Base-by-base conservation (phyloP, 2,113 vertebrate genomes). In the Cyphomyrus plagiostoma region DNA sequence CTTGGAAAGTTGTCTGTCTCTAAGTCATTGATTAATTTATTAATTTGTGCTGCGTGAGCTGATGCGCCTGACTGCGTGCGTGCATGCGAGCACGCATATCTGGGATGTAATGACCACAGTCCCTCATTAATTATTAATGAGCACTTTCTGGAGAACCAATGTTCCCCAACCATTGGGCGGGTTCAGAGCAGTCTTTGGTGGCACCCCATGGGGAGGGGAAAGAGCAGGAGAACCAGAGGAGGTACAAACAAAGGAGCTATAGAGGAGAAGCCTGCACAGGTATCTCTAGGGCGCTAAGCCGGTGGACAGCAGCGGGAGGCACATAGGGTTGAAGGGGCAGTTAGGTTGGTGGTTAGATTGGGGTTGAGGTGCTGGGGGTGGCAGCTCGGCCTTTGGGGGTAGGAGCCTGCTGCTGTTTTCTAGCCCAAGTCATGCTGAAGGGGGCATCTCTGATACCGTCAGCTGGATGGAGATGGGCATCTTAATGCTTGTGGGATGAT, bases 21-120 rank as follows among this genome's bases (percentile, higher is more conserved):
- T 1, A 9, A n/a, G 85, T 87, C 49, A 87, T 56, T 87, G 48
- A 87, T 87, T 87, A 53, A 87, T 87, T 87, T 87, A 56, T 17
- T 53, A 56, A 80, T 42, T 80, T 87, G 85, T 53, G 3, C n/a
- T 15, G 4, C n/a, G 21, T 87, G 85, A 35, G 48, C 13, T 19
- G 48, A 53, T 26, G 84, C 5, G 7, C 15, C 30, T 39, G 5
- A 19, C 70, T 39, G 70, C 15, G 35, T 15, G 23, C 1, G 58
- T 26, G 70, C 74, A 80, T 80, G 30, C 30, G 15, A 19, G 35
- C 74, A 2, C 17, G 74, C 35, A 26, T n/a, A 48, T 48, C 48
- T 50, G 11, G 17, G 48, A 30, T 10, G n/a, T 52, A 53, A 48
- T 84, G 21, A 53, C 8, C 35, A 30, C 49, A 87, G 50, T 39